Base-by-base conservation (phyloP, 2,113 vertebrate species). In the Laterallus jamaicensis region DNA sequence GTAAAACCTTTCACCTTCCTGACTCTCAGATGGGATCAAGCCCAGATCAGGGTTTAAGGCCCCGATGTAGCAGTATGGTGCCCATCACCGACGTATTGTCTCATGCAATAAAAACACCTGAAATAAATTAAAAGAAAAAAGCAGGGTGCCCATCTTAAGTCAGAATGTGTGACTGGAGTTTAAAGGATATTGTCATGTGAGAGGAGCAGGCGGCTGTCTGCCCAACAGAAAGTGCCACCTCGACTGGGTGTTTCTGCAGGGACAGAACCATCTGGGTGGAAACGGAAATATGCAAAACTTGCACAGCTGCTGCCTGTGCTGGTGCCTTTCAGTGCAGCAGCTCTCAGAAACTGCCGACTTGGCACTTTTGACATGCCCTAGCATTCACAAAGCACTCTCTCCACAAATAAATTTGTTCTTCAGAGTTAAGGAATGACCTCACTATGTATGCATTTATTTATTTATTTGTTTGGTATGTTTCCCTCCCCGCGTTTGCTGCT, bases 251-350 rank as follows among this genome's bases (percentile, higher is more conserved):
- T 77, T 86, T 59, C 3, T 1, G 13, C 85, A 75, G 82, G 78
- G 70, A 63, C 2, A 0, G 62, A 73, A 19, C 81, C 0, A 1
- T 84, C 70, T 91, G 78, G 26, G 62, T 95, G 81, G 66, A 96
- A 91, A 80, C 35, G 52, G 77, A 92, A 82, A 82, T 76, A 90
- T 42, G 66, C 81, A 96, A 86, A 96, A 87, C 59, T 74, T 52
- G 44, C 4, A 5, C 92, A 94, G 77, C 77, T 89, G 78, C 66
- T 76, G 77, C 71, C 74, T 92, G 18, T 86, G 50, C 90, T 83
- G 37, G 68, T 96, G 40, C 25, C 20, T 75, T 86, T 89, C 1
- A 1, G 66, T 89, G 84, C 71, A 92, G 73, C 37, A 82, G 35
- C 49, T 62, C 62, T 69, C 62, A 84, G 67, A 84, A 96, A 54